Base-by-base conservation (phyloP, 2,113 vertebrate species). In the Oreochromis spilurus region DNA sequence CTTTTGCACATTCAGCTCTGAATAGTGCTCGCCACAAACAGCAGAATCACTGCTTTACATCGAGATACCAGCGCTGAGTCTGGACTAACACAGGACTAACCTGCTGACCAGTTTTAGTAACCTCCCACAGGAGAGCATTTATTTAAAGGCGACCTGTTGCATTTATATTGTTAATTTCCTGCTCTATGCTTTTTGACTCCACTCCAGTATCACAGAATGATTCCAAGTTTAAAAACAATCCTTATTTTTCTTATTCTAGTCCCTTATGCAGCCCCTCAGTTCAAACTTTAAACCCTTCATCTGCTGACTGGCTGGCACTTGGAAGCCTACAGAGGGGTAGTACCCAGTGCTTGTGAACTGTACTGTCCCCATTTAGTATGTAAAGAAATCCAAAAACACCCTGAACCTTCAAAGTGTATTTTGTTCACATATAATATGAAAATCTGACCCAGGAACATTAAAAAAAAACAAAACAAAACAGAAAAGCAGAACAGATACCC, bases 1-100 rank as follows among this genome's bases (percentile, higher is more conserved):
- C 54, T 21, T 55, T 75, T 7, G 84, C 79, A 83, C 40, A 31
- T 83, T 43, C 52, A 82, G 40, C 8, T 40, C 52, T 48, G 29
- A 53, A 88, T 13, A 79, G 1, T 0, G 40, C 34, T 85, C 1
- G 45, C 53, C 85, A 88, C 29, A 26, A 52, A 88, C 79, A 81
- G 81, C 84, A 70, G 86, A 81, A 6, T 58, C 38, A 58, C 50
- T 50, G 72, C 50, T 21, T 45, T 24, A 36, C 24, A 10, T 55
- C 3, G 4, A 89, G 3, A 67, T 26, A 54, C 12, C 5, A 40
- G 34, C 13, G 5, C 24, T 29, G 6, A 57, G 54, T 14, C 2
- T 43, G 36, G 1, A 4, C 48, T 52, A 19, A 78, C 19, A 53
- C 62, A 67, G 19, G 36, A 67, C 36, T 40, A 14, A 70, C 62